A percentile compares a stretch with the other conserved stretches of the same genome.
These are phyloP conservation scores for Orthochromis indermauri DNA, from an alignment of 2,113 vertebrate genomes.

Conservation along the genomic window DNA sequence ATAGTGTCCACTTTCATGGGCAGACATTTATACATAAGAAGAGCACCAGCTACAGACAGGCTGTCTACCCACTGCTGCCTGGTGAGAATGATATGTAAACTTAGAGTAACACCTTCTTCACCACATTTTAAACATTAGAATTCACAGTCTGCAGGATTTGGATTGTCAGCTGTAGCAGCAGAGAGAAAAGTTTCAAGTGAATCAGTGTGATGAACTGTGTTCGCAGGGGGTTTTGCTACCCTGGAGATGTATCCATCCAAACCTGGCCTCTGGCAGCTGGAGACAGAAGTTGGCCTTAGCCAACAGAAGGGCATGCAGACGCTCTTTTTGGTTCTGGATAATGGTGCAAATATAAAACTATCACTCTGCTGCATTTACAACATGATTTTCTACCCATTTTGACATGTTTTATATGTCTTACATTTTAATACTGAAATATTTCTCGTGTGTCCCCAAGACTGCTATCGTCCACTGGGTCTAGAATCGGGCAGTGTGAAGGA, in stretches of 20 bases:
- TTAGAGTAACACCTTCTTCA: not conserved
- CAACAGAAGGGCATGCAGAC: constrained; percentile 89
- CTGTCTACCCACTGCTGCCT: constrained; percentile 82
- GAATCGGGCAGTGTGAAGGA: constrained; percentile 76
- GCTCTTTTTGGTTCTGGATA: constrained; percentile 81
- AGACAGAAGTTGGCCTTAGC: constrained; percentile 82
- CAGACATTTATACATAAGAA: constrained; percentile 85
- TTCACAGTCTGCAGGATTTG: not conserved
- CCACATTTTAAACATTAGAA: not conserved
- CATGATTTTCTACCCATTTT: not conserved
- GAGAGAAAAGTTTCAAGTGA: not conserved
- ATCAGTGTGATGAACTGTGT: not conserved
- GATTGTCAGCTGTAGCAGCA: not conserved
- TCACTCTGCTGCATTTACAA: not conserved
- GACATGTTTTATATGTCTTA: not conserved
- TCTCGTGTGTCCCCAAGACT: constrained; percentile 63
- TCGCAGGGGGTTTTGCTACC: constrained; percentile 83
- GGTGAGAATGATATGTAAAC: constrained; percentile 53
- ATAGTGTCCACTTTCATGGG: constrained; percentile 89
- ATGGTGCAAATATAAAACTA: constrained; percentile 66
- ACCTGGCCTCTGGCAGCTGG: constrained; percentile 87
- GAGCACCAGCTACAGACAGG: constrained; percentile 72
- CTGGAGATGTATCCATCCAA: constrained; percentile 88
- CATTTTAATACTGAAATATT: not conserved
- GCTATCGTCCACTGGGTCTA: constrained; percentile 82